These are phyloP conservation scores for Helicoverpa assulta DNA, from an alignment of 2,888 invertebrate genomes.

Conservation along the genomic window DNA sequence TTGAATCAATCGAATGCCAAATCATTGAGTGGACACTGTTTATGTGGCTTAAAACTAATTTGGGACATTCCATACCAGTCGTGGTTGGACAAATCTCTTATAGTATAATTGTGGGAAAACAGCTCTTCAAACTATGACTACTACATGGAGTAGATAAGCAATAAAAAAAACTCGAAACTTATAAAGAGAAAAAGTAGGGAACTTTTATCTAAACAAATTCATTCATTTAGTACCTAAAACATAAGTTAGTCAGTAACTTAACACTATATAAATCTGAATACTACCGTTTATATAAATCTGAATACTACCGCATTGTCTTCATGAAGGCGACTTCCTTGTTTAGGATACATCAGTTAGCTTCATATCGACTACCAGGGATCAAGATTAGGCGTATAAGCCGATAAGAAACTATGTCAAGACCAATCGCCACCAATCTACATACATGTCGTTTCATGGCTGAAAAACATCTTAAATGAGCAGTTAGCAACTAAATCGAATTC, in stretches of 20 bases:
- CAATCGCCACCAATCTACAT: constrained; percentile 57
- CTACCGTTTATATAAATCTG: constrained; percentile 2
- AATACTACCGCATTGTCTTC: neutral
- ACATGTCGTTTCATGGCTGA: constrained; percentile 58
- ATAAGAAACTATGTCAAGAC: constrained; percentile 77
- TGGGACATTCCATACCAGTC: constrained; percentile 29
- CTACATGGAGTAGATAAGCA: too few relatives aligned
- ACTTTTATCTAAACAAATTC: too few relatives aligned
- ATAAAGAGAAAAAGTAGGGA: too few relatives aligned
- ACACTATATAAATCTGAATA: constrained; percentile 5
- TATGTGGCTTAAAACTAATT: constrained; percentile 36
- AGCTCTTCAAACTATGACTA: too few relatives aligned
- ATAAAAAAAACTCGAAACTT: too few relatives aligned
- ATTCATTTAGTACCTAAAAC: too few relatives aligned
- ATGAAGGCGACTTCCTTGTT: constrained; percentile 34
- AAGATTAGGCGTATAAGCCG: constrained; percentile 47
- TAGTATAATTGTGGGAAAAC: neutral
- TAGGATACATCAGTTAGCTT: constrained; percentile 9
- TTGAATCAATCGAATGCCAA: constrained; percentile 36
- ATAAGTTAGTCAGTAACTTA: too few relatives aligned
- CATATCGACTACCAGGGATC: constrained; percentile 33
- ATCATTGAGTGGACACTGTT: constrained; percentile 35
- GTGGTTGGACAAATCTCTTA: neutral
- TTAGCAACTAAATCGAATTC: constrained; percentile 29
- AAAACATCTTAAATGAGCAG: constrained; percentile 50